Evolutionary conservation across 35 echinoderm and acorn worm genomes (phyloP).

Genomic region (Hemicentrotus pulcherrimus): DNA sequence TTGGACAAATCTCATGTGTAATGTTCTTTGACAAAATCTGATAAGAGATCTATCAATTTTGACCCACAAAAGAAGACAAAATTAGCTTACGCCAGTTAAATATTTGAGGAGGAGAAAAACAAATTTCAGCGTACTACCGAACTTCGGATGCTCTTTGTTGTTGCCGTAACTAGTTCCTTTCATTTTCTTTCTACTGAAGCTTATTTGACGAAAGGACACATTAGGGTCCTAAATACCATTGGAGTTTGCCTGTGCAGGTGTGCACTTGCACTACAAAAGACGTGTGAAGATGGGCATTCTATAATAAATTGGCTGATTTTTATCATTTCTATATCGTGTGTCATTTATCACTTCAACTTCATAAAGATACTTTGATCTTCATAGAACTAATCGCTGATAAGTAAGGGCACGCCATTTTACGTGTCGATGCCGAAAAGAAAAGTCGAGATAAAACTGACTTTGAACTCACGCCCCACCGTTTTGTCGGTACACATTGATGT

Average conservation of each 20-base stretch:
- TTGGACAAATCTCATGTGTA: neutral
- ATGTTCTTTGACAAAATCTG: neutral
- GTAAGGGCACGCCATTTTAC: neutral
- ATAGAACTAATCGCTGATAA: conserved; percentile 1
- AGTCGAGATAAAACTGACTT: conserved; percentile 15
- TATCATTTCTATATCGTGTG: conserved; percentile 15
- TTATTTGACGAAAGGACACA: neutral
- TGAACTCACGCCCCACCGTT: neutral
- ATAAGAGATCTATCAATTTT: conserved; percentile 20
- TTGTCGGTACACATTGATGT: conserved; percentile 28
- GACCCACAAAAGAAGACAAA: neutral
- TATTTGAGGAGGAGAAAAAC: neutral
- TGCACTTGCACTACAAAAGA: neutral
- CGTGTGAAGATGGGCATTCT: conserved; percentile 24
- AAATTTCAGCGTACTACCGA: neutral
- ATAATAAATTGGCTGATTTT: conserved; percentile 37
- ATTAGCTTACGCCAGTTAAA: conserved; percentile 12
- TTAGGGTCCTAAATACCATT: neutral
- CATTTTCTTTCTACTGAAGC: neutral
- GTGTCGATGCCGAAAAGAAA: conserved; percentile 5
- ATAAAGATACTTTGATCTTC: neutral
- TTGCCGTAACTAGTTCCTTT: conserved; percentile 3
- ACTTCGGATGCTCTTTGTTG: neutral
- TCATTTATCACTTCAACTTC: neutral
- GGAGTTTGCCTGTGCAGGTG: conserved; percentile 1